Percentiles rank a stretch among this genome's conserved stretches.
Conservation (phyloP, 1,140 invertebrate species). For the Helicoverpa zea region DNA sequence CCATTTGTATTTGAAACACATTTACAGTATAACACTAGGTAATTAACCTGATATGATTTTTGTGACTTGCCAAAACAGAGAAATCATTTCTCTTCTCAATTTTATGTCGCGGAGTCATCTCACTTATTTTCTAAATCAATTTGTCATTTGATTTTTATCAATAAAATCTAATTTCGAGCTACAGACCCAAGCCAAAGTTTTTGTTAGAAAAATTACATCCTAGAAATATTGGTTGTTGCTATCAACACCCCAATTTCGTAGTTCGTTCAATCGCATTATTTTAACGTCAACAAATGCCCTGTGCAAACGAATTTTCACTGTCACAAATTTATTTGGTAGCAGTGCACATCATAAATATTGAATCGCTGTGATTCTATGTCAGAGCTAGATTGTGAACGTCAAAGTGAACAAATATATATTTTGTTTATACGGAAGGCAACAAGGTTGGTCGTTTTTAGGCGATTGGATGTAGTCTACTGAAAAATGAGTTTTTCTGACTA, state of each 20-base stretch:
- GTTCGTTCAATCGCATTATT: background rate
- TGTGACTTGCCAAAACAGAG: too few species aligned
- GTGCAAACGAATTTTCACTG: conserved; percentile 34
- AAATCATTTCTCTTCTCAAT: too few species aligned
- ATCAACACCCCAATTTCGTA: background rate
- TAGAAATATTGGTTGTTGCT: too few species aligned
- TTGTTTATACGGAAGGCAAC: background rate
- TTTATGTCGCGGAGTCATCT: too few species aligned
- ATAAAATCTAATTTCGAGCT: too few species aligned
- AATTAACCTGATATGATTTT: too few species aligned
- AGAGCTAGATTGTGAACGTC: conserved; percentile 24
- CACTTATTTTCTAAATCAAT: too few species aligned
- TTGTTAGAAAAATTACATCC: too few species aligned
- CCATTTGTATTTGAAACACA: background rate
- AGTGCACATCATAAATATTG: conserved; percentile 37
- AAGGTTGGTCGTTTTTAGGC: background rate
- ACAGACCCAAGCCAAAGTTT: too few species aligned
- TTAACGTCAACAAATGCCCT: background rate
- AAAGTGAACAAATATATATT: conserved; percentile 26
- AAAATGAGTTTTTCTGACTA: too few species aligned
- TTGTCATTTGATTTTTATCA: too few species aligned
- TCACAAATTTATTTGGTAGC: conserved; percentile 38
- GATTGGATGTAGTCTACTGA: background rate
- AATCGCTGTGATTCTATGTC: conserved; percentile 25
- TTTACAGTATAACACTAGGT: too few species aligned